A percentile compares a stretch with the other conserved stretches of the same genome.
Conservation (phyloP, 2,888 invertebrate species). For the Drosophila lutescens region DNA sequence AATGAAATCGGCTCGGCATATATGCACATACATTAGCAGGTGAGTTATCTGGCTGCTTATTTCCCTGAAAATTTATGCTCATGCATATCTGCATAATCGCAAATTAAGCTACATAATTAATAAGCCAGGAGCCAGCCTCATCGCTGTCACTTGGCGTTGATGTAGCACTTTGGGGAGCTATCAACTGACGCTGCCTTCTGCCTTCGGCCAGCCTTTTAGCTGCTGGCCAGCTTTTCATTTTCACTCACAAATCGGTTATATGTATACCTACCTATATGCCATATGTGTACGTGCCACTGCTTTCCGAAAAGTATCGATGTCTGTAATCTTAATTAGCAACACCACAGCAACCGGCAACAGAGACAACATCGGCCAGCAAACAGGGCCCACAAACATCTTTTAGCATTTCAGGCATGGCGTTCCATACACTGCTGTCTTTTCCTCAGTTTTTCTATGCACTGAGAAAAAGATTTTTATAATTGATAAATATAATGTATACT, state of each 20-base stretch:
- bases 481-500: not conserved
- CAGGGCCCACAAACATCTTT: constrained; percentile 66
- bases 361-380: constrained; percentile 24
- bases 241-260: constrained; percentile 16
- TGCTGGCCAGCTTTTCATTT: constrained; percentile 25
- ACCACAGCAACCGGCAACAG: constrained; percentile 55
- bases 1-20: constrained; percentile 57
- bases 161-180: constrained; percentile 69
- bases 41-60: constrained; percentile 70
- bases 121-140: constrained; percentile 55
- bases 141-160: constrained; percentile 61
- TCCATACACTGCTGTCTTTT: constrained; percentile 34
- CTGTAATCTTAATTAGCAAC: constrained; percentile 78
- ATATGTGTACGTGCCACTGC: constrained; percentile 67
- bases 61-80: constrained; percentile 68
- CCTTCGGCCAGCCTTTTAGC: constrained; percentile 10
- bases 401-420: constrained; percentile 72
- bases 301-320: constrained; percentile 73
- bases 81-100: constrained; percentile 75
- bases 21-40: constrained; percentile 75
- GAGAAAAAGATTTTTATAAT: not conserved
- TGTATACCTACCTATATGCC: not conserved
- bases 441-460: constrained; percentile 23
- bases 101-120: constrained; percentile 79
- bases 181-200: constrained; percentile 43